Base-by-base conservation (phyloP, 2,888 invertebrate species). In the Conomelus anceps region DNA sequence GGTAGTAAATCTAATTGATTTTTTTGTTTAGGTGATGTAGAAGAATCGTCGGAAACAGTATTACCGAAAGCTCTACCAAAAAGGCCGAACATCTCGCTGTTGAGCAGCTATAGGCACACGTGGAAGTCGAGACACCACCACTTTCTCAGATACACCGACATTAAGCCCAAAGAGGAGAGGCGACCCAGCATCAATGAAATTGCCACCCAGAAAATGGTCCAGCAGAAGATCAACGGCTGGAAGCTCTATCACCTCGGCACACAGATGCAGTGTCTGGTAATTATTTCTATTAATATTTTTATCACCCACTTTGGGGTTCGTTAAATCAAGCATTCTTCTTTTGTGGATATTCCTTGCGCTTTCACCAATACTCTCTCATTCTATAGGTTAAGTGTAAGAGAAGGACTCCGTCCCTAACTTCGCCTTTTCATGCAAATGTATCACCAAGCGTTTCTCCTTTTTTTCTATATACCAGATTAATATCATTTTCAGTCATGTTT, bases 161-260 rank as follows among this genome's bases (percentile, higher is more conserved):
- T 99, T 17, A 96, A 97, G 92, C 96, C 97, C 0, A 96, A 97
- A 92, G 97, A 98, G 91, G 98, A 98, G 93, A 95, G 97, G 90
- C 95, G 97, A 90, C 96, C 98, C 0, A 96, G 96, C 0, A 96
- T 99, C 85, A 96, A 96, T 92, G 98, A 98, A 93, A 94, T 99
- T 92, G 98, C 98, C 29, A 97, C 97, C 93, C 98, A 98, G 93
- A 96, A 96, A 91, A 96, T 97, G 92, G 97, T 98, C 88, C 94
- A 97, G 91, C 96, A 97, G 92, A 98, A 97, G 93, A 96, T 98
- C 22, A 97, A 97, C 91, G 99, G 99, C 0, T 99, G 99, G 99
- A 99, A 98, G 94, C 95, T 99, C 90, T 96, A 97, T 94, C 98
- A 98, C 93, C 95, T 99, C 91, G 97, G 97, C 84, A 96, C 98